These are phyloP conservation scores for Phycodurus eques DNA, from an alignment of 2,113 vertebrate genomes.

Conservation along the genomic window DNA sequence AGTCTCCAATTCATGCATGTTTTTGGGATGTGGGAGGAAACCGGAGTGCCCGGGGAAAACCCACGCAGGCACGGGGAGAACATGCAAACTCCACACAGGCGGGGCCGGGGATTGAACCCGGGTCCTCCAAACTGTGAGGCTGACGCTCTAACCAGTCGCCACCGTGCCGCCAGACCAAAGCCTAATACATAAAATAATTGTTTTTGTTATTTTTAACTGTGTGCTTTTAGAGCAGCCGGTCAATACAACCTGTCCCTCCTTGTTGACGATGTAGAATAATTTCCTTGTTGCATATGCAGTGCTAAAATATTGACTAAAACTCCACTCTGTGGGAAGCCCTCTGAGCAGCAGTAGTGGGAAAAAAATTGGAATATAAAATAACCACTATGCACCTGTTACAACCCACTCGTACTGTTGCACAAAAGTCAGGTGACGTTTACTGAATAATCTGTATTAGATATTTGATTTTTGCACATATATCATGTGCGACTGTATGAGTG, in stretches of 20 bases:
- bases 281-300: not conserved
- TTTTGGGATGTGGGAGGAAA: no score
- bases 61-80: no score
- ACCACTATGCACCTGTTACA: not conserved
- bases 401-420: not conserved
- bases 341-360: constrained; percentile 15
- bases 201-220: constrained; percentile 13
- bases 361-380: constrained; percentile 8
- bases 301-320: constrained; percentile 46
- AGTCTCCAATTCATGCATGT: no score
- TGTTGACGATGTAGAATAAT: constrained; percentile 3
- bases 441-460: not conserved
- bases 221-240: constrained; percentile 6
- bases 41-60: no score
- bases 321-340: constrained; percentile 24
- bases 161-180: no score
- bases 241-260: constrained; percentile 3
- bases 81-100: no score
- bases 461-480: not conserved
- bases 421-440: not conserved
- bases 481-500: not conserved
- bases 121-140: no score
- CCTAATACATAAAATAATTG: not conserved
- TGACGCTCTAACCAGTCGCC: no score
- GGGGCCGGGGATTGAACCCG: no score